Conservation (phyloP, 2,113 vertebrate species). For the Corynorhinus townsendii region DNA sequence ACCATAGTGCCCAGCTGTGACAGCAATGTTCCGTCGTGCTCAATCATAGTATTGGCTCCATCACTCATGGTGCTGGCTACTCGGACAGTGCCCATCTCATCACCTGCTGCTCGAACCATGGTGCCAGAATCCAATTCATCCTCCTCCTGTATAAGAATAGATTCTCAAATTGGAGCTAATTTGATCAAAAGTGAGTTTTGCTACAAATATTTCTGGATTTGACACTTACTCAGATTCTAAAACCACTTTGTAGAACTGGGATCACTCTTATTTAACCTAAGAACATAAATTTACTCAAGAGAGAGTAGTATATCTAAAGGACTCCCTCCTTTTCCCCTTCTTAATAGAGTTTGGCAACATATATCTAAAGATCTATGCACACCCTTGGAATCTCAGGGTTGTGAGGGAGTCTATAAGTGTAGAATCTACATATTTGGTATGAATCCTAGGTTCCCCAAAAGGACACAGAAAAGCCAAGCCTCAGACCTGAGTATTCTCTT, state of each 20-base stretch:
- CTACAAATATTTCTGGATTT: neutral
- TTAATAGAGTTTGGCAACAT: neutral
- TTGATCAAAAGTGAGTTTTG: neutral
- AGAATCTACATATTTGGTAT: neutral
- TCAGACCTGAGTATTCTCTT: neutral
- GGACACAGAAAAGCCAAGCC: neutral
- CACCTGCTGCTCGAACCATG: constrained; percentile 88
- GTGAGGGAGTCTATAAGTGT: neutral
- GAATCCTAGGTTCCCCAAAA: neutral
- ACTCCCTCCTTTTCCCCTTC: neutral
- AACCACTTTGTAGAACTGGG: neutral
- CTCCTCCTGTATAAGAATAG: constrained; percentile 84
- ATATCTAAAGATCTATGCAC: neutral
- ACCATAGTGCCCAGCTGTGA: constrained; percentile 94
- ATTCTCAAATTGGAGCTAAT: neutral
- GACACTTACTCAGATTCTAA: neutral
- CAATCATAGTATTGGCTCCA: constrained; percentile 86
- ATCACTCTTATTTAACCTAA: neutral
- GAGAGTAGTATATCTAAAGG: neutral
- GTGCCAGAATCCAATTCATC: constrained; percentile 92
- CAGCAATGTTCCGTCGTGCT: constrained; percentile 86
- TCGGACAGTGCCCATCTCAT: constrained; percentile 87
- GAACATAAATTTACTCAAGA: neutral
- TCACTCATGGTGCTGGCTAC: constrained; percentile 83
- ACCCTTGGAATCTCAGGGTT: neutral